A percentile compares a stretch with the other conserved stretches of the same genome.
Conservation (phyloP, 1,140 invertebrate species). For the Drosophila punjabiensis region DNA sequence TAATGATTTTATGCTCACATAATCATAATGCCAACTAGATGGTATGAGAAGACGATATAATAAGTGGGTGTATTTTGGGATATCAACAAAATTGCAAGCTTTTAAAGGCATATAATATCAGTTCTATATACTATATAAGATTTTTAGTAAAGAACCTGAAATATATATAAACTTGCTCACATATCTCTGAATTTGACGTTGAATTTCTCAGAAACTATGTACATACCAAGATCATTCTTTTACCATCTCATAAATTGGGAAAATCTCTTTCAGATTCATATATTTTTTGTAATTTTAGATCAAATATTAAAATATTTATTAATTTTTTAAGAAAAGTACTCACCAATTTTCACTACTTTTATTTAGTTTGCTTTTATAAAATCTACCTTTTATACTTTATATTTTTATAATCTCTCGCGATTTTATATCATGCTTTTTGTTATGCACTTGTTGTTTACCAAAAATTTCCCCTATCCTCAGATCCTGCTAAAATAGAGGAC, state of each 20-base stretch:
- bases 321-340: no score
- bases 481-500: background rate
- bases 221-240: no score
- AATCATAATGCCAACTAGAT: background rate
- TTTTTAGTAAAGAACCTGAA: no score
- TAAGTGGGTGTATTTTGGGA: background rate
- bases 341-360: background rate
- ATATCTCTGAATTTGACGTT: no score
- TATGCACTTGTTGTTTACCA: background rate
- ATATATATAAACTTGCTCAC: no score
- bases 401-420: background rate
- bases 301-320: no score
- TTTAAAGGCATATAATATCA: background rate
- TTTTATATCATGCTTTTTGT: background rate
- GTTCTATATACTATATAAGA: no score
- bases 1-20: background rate
- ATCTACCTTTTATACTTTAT: background rate
- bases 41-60: background rate
- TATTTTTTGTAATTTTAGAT: no score
- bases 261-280: no score
- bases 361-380: background rate
- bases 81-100: background rate
- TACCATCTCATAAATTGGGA: no score
- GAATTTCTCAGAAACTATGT: no score
- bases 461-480: background rate